Evolutionary conservation across 2,113 vertebrate genomes (phyloP).

Genomic region (Trematomus loennbergii): DNA sequence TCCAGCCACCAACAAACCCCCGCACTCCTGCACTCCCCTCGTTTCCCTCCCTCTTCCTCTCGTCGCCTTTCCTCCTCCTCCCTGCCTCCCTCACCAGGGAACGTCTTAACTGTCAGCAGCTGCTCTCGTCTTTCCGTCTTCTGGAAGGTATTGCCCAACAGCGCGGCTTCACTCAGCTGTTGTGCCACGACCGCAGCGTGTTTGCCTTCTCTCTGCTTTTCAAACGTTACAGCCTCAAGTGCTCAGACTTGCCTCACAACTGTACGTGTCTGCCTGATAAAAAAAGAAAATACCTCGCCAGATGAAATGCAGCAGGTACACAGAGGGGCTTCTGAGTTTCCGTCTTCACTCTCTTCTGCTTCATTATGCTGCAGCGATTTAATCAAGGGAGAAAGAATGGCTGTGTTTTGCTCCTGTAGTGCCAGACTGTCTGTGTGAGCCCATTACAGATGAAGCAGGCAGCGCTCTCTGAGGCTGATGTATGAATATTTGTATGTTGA

Average conservation of each 20-base stretch:
- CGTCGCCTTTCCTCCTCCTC: conserved; percentile 1
- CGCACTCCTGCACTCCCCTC: conserved; percentile 1
- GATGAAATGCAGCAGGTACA: conserved; percentile 54
- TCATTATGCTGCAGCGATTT: conserved; percentile 65
- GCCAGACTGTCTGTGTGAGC: conserved; percentile 52
- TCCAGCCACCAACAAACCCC: conserved; percentile 23
- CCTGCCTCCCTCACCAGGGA: conserved; percentile 32
- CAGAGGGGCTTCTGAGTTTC: conserved; percentile 7
- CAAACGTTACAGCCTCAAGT: neutral
- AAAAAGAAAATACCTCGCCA: neutral
- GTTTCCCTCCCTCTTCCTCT: conserved; percentile 19
- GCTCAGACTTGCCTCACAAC: neutral
- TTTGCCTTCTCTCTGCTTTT: neutral
- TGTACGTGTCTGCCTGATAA: neutral
- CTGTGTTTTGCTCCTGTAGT: conserved; percentile 33
- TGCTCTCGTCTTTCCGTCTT: conserved; percentile 58
- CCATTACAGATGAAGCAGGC: conserved; percentile 58
- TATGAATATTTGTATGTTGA: neutral
- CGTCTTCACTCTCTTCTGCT: conserved; percentile 26
- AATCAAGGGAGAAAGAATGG: conserved; percentile 36
- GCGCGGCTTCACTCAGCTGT: conserved; percentile 42
- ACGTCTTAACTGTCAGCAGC: conserved; percentile 57
- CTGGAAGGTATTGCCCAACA: conserved; percentile 57
- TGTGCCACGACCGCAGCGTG: conserved; percentile 33
- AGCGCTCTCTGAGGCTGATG: conserved; percentile 22